Conservation (phyloP, 2,888 invertebrate genomes). For the Drosophila neoperkinsi region DNA sequence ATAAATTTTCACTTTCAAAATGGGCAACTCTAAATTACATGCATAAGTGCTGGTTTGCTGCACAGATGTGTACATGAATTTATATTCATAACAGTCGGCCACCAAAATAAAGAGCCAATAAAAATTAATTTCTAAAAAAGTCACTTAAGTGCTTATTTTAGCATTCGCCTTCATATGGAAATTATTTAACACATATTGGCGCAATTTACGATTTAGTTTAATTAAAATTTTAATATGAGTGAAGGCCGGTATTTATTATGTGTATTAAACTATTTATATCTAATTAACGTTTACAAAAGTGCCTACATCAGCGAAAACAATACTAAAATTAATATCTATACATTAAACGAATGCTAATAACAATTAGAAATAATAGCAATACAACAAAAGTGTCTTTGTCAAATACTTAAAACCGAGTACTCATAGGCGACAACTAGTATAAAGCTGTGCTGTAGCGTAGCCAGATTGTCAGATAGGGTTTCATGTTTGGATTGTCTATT, state of each 20-base stretch:
- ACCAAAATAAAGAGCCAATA: background rate
- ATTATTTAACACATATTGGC: background rate
- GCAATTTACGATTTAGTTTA: background rate
- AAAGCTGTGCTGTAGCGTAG: constrained; percentile 57
- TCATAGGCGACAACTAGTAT: constrained; percentile 27
- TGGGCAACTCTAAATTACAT: background rate
- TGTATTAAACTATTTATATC: constrained; percentile 35
- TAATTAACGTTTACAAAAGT: constrained; percentile 60
- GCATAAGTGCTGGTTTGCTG: background rate
- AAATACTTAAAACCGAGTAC: constrained; percentile 21
- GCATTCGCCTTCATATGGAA: background rate
- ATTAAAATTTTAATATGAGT: constrained; percentile 10
- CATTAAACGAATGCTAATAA: constrained; percentile 21
- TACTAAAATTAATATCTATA: constrained; percentile 26
- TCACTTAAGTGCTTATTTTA: background rate
- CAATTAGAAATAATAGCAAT: constrained; percentile 14
- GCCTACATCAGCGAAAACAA: constrained; percentile 61
- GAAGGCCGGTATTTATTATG: constrained; percentile 16
- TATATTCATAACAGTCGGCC: constrained; percentile 2
- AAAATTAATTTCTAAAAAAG: background rate
- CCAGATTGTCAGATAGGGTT: constrained; percentile 51
- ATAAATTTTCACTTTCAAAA: constrained; percentile 7
- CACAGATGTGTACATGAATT: background rate
- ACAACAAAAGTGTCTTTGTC: constrained; percentile 26
- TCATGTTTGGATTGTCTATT: constrained; percentile 37